Base-by-base conservation (phyloP, 2,113 vertebrate species). In the Dendrocopos noguchii region DNA sequence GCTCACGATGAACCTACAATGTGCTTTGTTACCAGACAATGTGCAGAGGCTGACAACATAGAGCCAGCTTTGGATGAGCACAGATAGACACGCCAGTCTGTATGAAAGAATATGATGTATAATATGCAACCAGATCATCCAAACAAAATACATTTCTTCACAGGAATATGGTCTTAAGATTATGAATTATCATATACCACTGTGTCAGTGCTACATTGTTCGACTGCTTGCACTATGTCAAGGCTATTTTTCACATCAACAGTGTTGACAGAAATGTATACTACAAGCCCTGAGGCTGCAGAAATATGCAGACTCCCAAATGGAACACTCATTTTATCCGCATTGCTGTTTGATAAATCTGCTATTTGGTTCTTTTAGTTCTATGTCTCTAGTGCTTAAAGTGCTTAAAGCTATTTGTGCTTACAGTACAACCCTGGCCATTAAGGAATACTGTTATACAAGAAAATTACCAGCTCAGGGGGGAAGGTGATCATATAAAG, bases 201-300 rank as follows among this genome's bases (percentile, higher is more conserved):
- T n/a, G 15, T 66, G 10, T 71, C 86, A 79, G 28, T 55, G n/a
- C 87, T 76, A 36, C 16, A 56, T 13, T 29, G 13, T 50, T 78
- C 71, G 70, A 85, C 31, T 80, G 87, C 81, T 92, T 91, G 83
- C 57, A 56, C 31, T 53, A 81, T 8, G 6, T 81, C 84, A 81
- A 24, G 88, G 87, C 52, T 85, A 92, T 95, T 94, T 96, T 94
- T 84, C 78, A 95, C 92, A 87, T 65, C 81, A 94, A 73, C 10
- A 28, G 52, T 28, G 57, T 70, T 92, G 96, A 97, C 74, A 92
- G 93, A 88, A 93, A 80, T 7, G 59, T 91, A 90, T 85, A 93
- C 33, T 63, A 10, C 50, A 82, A 82, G 55, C 91, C 91, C 88
- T n/a, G n/a, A 92, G 76, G 57, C 65, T 92, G 20, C 9, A 90